These are phyloP conservation scores for Sphyrna mokarran DNA, from an alignment of 2,113 vertebrate species.

Conservation along the genomic window DNA sequence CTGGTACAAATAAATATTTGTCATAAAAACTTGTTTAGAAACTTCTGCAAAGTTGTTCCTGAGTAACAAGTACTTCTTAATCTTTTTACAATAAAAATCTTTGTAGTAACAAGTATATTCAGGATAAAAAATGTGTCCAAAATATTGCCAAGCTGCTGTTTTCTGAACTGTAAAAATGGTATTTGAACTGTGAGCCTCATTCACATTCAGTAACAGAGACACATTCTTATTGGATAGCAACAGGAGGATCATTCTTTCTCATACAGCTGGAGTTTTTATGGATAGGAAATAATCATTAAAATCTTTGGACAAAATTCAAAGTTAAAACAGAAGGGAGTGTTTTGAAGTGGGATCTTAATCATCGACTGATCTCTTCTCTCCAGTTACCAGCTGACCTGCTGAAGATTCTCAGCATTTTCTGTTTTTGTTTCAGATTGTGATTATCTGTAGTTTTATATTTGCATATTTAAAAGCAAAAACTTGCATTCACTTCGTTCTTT, in stretches of 20 bases:
- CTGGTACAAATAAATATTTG: conserved; percentile 18
- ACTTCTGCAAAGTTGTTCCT: neutral
- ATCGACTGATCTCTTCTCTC: neutral
- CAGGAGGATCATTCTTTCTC: neutral
- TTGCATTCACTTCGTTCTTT: neutral
- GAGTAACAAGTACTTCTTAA: neutral
- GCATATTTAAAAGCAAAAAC: neutral
- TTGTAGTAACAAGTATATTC: neutral
- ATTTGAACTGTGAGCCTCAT: neutral
- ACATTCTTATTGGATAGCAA: neutral
- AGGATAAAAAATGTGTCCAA: neutral
- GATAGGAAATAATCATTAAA: neutral
- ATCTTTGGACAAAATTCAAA: neutral
- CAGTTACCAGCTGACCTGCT: neutral
- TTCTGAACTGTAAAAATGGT: neutral
- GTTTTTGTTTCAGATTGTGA: neutral
- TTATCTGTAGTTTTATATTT: neutral
- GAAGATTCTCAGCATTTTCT: neutral
- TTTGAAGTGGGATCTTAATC: neutral
- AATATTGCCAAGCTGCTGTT: neutral
- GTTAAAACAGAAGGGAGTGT: neutral
- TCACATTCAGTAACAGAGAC: neutral
- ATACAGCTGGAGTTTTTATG: neutral
- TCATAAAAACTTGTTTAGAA: neutral
- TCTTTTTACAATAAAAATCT: neutral